A percentile compares a stretch with the other conserved stretches of the same genome.
These are phyloP conservation scores for Henricia sp. DNA, from an alignment of 53 echinoderm and acorn worm genomes.

Conservation along the genomic window DNA sequence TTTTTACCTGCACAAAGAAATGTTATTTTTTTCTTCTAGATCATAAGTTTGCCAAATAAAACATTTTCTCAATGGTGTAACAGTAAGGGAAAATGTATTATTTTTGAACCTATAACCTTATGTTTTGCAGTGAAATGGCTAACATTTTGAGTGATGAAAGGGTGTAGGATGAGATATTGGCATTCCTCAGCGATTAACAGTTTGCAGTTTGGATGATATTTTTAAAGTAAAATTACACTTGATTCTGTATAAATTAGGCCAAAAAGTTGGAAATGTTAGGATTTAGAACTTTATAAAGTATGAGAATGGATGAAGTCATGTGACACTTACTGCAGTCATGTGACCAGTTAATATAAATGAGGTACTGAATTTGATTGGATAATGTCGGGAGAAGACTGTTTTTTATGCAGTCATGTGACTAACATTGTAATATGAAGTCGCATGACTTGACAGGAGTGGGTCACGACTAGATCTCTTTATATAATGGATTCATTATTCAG, in stretches of 20 bases:
- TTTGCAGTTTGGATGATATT: conserved; percentile 33
- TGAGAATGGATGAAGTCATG: background rate
- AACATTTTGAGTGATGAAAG: conserved; percentile 4
- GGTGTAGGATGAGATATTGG: conserved; percentile 18
- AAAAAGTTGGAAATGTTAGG: background rate
- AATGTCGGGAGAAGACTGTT: background rate
- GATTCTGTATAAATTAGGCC: conserved; percentile 28
- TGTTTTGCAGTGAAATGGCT: conserved; percentile 52
- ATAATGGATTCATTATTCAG: no score
- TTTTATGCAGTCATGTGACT: conserved; percentile 19
- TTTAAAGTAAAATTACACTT: background rate
- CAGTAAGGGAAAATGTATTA: conserved; percentile 31
- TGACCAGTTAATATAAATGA: conserved; percentile 36
- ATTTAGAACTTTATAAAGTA: background rate
- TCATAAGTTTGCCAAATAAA: background rate
- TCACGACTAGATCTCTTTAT: no score
- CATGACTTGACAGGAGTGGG: background rate
- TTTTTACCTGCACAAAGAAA: background rate
- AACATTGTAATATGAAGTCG: background rate
- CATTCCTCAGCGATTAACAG: conserved; percentile 44
- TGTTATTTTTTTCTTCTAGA: background rate
- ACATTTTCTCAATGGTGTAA: conserved; percentile 11
- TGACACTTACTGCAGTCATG: background rate
- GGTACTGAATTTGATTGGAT: background rate
- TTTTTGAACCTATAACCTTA: conserved; percentile 25